These are phyloP conservation scores for Lepisosteus osseus DNA, from an alignment of 2,113 vertebrate genomes.

Conservation along the genomic window DNA sequence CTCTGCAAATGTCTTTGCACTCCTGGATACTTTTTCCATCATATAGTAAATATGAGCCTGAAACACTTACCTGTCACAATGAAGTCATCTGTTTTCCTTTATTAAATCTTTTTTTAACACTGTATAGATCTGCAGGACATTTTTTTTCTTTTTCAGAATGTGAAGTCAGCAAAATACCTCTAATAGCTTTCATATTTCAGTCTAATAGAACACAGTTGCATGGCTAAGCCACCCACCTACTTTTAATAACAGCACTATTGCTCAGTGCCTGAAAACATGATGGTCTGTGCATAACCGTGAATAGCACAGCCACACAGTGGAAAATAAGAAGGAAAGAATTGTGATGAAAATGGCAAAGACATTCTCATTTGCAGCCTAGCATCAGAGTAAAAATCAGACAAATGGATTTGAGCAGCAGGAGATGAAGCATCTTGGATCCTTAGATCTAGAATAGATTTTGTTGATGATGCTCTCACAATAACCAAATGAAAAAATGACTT, in stretches of 20 bases:
- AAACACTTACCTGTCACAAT: constrained; percentile 34
- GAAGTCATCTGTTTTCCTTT: constrained; percentile 33
- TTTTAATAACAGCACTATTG: constrained; percentile 26
- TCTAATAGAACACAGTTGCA: constrained; percentile 48
- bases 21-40: constrained; percentile 1
- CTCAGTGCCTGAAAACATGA: constrained; percentile 19
- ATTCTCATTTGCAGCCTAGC: not conserved
- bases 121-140: constrained; percentile 44
- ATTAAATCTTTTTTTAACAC: constrained; percentile 16
- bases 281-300: not conserved
- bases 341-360: not conserved
- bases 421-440: not conserved
- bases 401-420: not conserved
- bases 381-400: not conserved
- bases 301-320: not conserved
- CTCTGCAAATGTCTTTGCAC: constrained; percentile 27
- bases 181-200: constrained; percentile 67
- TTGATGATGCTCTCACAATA: too few relatives aligned
- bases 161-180: constrained; percentile 57
- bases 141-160: constrained; percentile 24
- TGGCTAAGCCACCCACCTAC: constrained; percentile 44
- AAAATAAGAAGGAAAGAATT: not conserved
- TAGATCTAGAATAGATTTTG: too few relatives aligned
- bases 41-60: constrained; percentile 23
- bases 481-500: too few relatives aligned